Conservation (phyloP, 2,797 vertebrate genomes). For the Austrolebias charrua region DNA sequence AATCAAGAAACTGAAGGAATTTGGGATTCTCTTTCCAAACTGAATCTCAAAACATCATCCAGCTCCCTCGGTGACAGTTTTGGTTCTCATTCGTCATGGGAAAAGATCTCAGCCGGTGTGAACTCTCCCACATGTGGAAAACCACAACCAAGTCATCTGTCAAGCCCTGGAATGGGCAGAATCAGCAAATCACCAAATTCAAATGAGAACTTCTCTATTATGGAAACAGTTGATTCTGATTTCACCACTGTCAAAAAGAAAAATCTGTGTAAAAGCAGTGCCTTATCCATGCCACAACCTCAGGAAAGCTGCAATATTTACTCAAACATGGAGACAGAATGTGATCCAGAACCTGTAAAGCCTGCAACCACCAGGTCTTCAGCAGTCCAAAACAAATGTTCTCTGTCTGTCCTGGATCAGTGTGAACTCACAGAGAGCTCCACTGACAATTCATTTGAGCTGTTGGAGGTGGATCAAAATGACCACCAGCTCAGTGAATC, state of each 20-base stretch:
- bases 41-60: slow-evolving; percentile 30
- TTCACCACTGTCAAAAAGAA: not conserved
- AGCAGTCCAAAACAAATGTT: slow-evolving; percentile 1
- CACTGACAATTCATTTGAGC: slow-evolving; percentile 63
- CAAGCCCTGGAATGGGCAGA: slow-evolving; percentile 29
- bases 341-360: slow-evolving; percentile 16
- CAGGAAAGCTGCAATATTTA: slow-evolving; percentile 28
- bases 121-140: slow-evolving; percentile 50
- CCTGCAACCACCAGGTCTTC: not conserved
- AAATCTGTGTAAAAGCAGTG: not conserved
- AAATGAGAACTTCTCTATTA: slow-evolving; percentile 38
- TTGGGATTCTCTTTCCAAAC: slow-evolving; percentile 42
- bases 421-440: slow-evolving; percentile 48
- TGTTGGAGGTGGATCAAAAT: slow-evolving; percentile 43
- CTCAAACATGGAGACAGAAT: slow-evolving; percentile 43
- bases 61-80: slow-evolving; percentile 66
- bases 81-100: slow-evolving; percentile 78
- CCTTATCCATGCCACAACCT: not conserved
- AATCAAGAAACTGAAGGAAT: not conserved
- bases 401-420: not conserved
- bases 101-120: slow-evolving; percentile 68
- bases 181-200: slow-evolving; percentile 36
- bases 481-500: not conserved
- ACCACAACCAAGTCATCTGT: not conserved
- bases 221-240: slow-evolving; percentile 46